These are phyloP conservation scores for Chaenocephalus aceratus DNA, from an alignment of 2,113 vertebrate genomes.

Conservation along the genomic window DNA sequence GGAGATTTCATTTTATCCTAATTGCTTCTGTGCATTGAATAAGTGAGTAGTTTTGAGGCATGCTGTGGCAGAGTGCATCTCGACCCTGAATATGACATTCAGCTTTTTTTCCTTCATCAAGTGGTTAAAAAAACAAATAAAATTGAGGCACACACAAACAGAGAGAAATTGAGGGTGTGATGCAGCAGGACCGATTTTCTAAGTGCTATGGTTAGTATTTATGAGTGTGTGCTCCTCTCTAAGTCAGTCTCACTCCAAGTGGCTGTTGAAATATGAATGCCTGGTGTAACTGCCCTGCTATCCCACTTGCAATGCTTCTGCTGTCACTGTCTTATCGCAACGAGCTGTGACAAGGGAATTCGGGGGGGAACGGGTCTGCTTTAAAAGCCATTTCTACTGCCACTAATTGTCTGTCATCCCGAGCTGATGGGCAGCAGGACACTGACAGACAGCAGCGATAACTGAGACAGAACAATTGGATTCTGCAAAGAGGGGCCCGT, in stretches of 20 bases:
- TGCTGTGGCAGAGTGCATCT: constrained; percentile 24
- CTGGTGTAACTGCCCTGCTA: constrained; percentile 44
- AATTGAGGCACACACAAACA: constrained; percentile 15
- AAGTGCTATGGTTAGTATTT: constrained; percentile 39
- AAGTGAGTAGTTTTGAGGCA: constrained; percentile 49
- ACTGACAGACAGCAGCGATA: constrained; percentile 40
- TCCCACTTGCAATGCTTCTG: constrained; percentile 46
- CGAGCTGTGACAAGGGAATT: constrained; percentile 66
- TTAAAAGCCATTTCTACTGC: constrained; percentile 53
- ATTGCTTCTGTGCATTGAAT: constrained; percentile 60
- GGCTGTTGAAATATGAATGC: constrained; percentile 70
- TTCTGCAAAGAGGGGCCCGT: constrained; percentile 12
- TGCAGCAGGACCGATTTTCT: constrained; percentile 37
- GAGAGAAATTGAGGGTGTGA: constrained; percentile 16
- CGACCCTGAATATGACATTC: constrained; percentile 22
- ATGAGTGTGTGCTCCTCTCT: constrained; percentile 11
- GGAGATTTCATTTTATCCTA: constrained; percentile 53
- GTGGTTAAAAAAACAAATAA: constrained; percentile 25
- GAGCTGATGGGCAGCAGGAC: constrained; percentile 48
- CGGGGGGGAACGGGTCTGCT: constrained; percentile 51
- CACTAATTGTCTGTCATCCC: constrained; percentile 62
- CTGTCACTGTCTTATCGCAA: constrained; percentile 42
- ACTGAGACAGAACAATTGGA: constrained; percentile 26
- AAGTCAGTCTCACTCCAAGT: constrained; percentile 54
- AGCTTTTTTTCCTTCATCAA: background rate